phyloP scores from a whole-genome alignment of 1,140 invertebrate species.

The Calliopsis andreniformis region DNA sequence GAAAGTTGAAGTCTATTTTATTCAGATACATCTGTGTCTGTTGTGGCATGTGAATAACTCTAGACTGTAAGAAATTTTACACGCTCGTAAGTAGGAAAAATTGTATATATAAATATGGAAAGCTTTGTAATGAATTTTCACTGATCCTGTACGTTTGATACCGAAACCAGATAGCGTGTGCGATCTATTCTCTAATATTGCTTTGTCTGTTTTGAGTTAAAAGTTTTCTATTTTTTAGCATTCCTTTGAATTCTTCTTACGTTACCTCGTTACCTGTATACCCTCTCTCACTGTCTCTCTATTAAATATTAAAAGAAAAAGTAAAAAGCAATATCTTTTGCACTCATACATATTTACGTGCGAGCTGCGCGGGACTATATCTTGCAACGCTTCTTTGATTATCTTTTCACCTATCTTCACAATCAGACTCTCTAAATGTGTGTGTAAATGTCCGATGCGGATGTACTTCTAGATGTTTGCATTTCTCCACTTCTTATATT shows the following conservation, averaged over 20 bases:
- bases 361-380: background rate
- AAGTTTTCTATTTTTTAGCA: background rate
- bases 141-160: background rate
- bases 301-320: no score
- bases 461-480: constrained; percentile 6
- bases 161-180: background rate
- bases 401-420: background rate
- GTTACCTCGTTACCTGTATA: background rate
- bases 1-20: background rate
- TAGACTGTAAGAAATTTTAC: constrained; percentile 9
- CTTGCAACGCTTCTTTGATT: constrained; percentile 44
- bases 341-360: background rate
- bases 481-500: background rate
- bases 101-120: background rate
- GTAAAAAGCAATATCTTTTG: background rate
- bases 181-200: background rate
- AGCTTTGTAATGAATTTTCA: constrained; percentile 1
- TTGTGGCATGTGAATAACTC: constrained; percentile 28
- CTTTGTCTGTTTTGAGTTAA: constrained; percentile 10
- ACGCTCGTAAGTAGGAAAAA: constrained; percentile 17
- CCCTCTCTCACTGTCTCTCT: background rate
- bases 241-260: background rate
- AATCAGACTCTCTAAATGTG: background rate
- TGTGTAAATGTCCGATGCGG: background rate
- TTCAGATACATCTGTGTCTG: background rate